Base-by-base conservation (phyloP, 2,797 vertebrate genomes). In the Rhabdomys pumilio region DNA sequence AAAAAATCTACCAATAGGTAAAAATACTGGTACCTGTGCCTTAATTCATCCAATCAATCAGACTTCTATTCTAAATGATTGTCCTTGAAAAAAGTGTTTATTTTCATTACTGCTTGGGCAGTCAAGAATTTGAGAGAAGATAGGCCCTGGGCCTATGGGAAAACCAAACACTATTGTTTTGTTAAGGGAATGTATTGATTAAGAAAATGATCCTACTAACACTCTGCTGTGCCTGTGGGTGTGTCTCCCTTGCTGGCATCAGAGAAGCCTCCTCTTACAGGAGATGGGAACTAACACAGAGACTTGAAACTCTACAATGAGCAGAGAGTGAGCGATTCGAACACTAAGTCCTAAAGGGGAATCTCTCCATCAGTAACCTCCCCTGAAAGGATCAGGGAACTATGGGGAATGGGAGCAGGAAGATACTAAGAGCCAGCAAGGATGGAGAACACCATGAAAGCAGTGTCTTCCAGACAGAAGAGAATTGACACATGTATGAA, bases 1-100 rank as follows among this genome's bases (percentile, higher is more conserved):
- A 80, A 72, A 57, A 34, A 59, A 73, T 59, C 11, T 7, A 85
- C 13, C 31, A 13, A 29, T 90, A 61, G 17, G 59, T 89, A 87
- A 75, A 26, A 92, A n/a, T 22, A 89, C 14, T 20, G 41, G 55
- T 53, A 75, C 5, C 26, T 61, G 1, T 72, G 44, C 79, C 15
- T 81, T 67, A 26, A 65, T 31, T 88, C 77, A 73, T 0, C 81
- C 20, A 93, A 26, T 47, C 50, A 41, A 75, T 63, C n/a, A 67
- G 31, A 26, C 0, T 90, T 82, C 93, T 88, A 24, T 80, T 87
- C 17, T 69, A 83, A 93, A 89, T 79, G 47, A 85, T 14, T 55
- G 8, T 63, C 87, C 57, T 24, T 82, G 24, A 15, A 84, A 88
- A 96, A 81, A 77, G 82, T 6, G 61, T 65, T 34, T 84, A 47